Evolutionary conservation across 1,140 invertebrate genomes (phyloP), one percentile per base, ranked within the genome.

Genomic region (Akabosia matsudoensis): DNA sequence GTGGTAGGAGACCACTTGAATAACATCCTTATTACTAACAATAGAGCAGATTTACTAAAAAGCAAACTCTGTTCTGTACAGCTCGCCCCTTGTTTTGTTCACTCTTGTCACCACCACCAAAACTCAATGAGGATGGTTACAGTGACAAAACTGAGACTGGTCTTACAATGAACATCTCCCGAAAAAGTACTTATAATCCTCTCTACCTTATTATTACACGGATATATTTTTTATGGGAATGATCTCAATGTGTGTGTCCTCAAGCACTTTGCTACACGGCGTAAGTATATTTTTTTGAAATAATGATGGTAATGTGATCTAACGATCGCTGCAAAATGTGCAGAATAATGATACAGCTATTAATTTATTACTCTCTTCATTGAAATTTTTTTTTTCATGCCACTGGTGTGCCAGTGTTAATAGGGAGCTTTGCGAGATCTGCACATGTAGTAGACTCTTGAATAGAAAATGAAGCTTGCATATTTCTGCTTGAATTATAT

Each of bases 301-400:
- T 67, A 31, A 67, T 67, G 61, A 67, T 67, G 61, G 31, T 67
- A 2, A 67, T 67, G 61, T 67, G 61, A 67, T 67, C 61, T 31
- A 30, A 67, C 31, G 61, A 67, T 67, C 61, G 28, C 61, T n/a
- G n/a, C n/a, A n/a, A n/a, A n/a, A n/a, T n/a, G n/a, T n/a, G n/a
- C n/a, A n/a, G n/a, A n/a, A n/a, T n/a, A n/a, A n/a, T n/a, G n/a
- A n/a, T n/a, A n/a, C n/a, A n/a, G n/a, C n/a, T n/a, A n/a, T n/a
- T n/a, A n/a, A n/a, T n/a, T n/a, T n/a, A n/a, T n/a, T n/a, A n/a
- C n/a, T n/a, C n/a, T n/a, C n/a, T n/a, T n/a, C n/a, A n/a, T n/a
- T n/a, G n/a, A n/a, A n/a, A n/a, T n/a, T n/a, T n/a, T n/a, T n/a
- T n/a, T n/a, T n/a, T n/a, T n/a, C n/a, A n/a, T n/a, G n/a, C n/a